Percentiles rank a stretch among this genome's conserved stretches.
phyloP scores from a whole-genome alignment of 2,797 vertebrate species.

The Sebastes taczanowskii region DNA sequence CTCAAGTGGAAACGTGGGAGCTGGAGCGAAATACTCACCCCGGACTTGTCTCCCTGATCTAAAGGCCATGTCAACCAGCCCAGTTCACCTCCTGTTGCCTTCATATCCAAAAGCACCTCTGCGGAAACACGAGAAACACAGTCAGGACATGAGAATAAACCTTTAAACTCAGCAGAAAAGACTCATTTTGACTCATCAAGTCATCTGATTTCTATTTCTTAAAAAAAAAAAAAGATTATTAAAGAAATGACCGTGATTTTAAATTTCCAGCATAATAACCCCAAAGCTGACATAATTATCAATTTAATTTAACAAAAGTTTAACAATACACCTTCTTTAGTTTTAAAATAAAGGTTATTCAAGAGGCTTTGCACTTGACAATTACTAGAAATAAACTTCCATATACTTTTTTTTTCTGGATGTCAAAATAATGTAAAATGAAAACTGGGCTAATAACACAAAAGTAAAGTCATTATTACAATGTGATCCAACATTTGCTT shows the following conservation, averaged over 20 bases:
- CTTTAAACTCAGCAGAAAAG: background rate
- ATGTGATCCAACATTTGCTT: background rate
- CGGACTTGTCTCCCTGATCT: constrained; percentile 81
- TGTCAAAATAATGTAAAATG: background rate
- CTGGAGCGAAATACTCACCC: constrained; percentile 84
- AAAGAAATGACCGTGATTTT: background rate
- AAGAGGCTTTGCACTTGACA: background rate
- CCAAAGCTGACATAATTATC: background rate
- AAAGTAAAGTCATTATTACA: background rate
- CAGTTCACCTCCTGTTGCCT: constrained; percentile 89
- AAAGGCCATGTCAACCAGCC: constrained; percentile 92
- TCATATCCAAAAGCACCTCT: constrained; percentile 95
- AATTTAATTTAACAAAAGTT: background rate
- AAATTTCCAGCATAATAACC: background rate
- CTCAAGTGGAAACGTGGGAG: constrained; percentile 40
- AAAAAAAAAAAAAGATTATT: background rate
- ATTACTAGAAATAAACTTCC: background rate
- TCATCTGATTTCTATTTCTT: background rate
- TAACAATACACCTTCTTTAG: background rate
- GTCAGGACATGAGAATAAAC: background rate
- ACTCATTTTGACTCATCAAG: background rate
- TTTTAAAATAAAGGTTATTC: background rate
- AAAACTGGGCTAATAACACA: background rate
- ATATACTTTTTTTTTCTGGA: background rate
- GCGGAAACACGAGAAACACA: constrained; percentile 49